These are phyloP conservation scores for Xiphias gladius DNA, from an alignment of 2,113 vertebrate species.

Conservation along the genomic window DNA sequence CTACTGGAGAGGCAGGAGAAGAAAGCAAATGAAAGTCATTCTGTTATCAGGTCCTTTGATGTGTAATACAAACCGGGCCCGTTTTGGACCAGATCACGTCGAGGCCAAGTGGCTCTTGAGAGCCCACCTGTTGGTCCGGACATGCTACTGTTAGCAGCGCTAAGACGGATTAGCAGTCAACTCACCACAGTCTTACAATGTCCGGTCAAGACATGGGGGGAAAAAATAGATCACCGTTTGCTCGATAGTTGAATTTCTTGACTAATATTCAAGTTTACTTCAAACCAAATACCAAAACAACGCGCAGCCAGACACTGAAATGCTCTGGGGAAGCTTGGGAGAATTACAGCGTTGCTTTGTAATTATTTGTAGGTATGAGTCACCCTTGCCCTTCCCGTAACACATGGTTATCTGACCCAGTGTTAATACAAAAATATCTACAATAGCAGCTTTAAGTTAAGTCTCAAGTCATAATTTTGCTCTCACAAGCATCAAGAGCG, in stretches of 20 bases:
- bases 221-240: no score
- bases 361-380: background rate
- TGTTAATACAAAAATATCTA: background rate
- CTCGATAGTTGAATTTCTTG: background rate
- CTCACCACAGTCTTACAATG: background rate
- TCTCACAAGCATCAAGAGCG: background rate
- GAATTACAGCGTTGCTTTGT: background rate
- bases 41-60: conserved; percentile 30
- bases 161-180: conserved; percentile 46
- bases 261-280: no score
- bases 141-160: conserved; percentile 22
- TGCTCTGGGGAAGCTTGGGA: background rate
- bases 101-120: conserved; percentile 34
- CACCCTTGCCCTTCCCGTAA: background rate
- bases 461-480: background rate
- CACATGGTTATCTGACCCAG: background rate
- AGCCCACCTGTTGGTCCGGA: conserved; percentile 57
- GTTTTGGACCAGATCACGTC: conserved; percentile 32
- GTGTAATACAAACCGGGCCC: conserved; percentile 53
- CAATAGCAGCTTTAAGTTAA: background rate
- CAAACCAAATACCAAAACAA: background rate
- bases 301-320: background rate
- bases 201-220: background rate
- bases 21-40: conserved; percentile 31
- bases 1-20: background rate